Conservation (phyloP, 2,797 vertebrate species). For the Monodelphis domestica region DNA sequence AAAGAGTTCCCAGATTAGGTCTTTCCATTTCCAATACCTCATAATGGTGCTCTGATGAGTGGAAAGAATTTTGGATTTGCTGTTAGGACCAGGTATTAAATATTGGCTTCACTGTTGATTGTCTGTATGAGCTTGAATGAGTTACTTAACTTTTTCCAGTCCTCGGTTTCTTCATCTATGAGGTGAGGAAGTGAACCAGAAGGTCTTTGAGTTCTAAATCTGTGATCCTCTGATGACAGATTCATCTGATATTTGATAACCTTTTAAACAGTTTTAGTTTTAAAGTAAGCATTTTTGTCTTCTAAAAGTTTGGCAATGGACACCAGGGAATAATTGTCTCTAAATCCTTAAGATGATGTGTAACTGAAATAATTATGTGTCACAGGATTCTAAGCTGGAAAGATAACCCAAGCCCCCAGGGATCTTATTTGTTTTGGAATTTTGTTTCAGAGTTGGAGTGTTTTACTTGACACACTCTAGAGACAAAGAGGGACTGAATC, state of each 20-base stretch:
- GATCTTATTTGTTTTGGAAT: conserved; percentile 8
- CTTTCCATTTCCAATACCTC: neutral
- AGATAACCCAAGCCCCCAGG: neutral
- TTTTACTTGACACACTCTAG: neutral
- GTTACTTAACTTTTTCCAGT: neutral
- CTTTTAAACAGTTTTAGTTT: neutral
- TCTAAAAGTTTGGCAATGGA: neutral
- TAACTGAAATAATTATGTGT: neutral
- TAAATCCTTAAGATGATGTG: conserved; percentile 37
- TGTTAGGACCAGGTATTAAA: neutral
- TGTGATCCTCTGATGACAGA: neutral
- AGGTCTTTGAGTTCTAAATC: neutral
- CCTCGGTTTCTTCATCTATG: neutral
- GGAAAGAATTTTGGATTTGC: neutral
- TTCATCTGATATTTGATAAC: neutral
- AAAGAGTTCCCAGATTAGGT: neutral
- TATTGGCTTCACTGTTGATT: neutral
- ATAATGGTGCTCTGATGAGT: neutral
- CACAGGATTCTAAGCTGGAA: conserved; percentile 26
- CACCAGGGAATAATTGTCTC: neutral
- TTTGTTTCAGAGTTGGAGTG: conserved; percentile 7
- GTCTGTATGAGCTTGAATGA: neutral
- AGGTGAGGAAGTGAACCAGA: neutral
- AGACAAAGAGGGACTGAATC: neutral
- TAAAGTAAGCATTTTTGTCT: neutral